These are phyloP conservation scores for Tetramorium parvispinum DNA, from an alignment of 1,140 invertebrate genomes.

Conservation along the genomic window DNA sequence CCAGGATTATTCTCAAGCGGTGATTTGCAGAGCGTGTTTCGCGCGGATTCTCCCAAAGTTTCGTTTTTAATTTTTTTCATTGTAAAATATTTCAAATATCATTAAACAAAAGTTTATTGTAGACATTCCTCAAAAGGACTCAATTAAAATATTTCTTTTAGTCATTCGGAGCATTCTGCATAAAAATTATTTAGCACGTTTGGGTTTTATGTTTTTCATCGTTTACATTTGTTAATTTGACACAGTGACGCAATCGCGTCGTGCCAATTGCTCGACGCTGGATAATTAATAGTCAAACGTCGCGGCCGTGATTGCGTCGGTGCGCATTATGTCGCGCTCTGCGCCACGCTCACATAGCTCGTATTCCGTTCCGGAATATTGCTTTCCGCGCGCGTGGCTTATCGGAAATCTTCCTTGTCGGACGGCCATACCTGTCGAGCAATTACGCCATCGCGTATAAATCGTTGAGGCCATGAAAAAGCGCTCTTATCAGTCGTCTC, in stretches of 20 bases:
- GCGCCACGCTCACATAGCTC: slow-evolving; percentile 17
- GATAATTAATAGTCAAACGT: slow-evolving; percentile 44
- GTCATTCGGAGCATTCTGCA: background rate
- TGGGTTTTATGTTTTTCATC: background rate
- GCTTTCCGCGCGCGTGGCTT: slow-evolving; percentile 40
- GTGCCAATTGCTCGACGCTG: background rate
- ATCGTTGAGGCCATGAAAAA: slow-evolving; percentile 28
- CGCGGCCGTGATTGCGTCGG: background rate
- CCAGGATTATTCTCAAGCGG: slow-evolving; percentile 3
- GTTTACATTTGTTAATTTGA: background rate
- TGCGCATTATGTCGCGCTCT: slow-evolving; percentile 38
- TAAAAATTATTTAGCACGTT: background rate
- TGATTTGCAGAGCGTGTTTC: background rate
- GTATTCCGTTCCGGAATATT: slow-evolving; percentile 36
- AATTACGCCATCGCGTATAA: slow-evolving; percentile 43
- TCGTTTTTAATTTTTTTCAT: background rate
- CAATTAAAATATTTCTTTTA: background rate
- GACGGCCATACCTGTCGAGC: slow-evolving; percentile 34
- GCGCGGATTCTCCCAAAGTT: background rate
- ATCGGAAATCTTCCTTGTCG: slow-evolving; percentile 54
- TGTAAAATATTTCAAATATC: background rate
- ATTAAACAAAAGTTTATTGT: background rate
- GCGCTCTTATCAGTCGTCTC: slow-evolving; percentile 34
- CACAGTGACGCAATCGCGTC: background rate
- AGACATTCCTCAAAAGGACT: background rate